phyloP scores from a whole-genome alignment of 30 jellyfish, hydroid and myxozoan species.

The Aurelia aurita complex sp. Pacific region DNA sequence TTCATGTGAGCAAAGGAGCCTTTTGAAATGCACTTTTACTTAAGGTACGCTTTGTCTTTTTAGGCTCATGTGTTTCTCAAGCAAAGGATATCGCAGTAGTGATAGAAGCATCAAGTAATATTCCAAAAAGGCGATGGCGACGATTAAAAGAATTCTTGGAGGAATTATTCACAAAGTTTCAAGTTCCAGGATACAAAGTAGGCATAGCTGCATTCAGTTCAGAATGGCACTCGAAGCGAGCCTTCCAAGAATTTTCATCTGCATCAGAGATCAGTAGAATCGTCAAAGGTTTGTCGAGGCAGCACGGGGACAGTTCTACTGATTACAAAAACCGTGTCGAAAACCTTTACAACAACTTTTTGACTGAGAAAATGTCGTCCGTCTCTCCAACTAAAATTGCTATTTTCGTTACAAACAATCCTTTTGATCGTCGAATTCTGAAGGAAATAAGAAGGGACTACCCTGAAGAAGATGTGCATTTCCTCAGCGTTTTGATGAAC shows the following conservation, averaged over 20 bases:
- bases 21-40: no score
- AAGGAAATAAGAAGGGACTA: slow-evolving; percentile 4
- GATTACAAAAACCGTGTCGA: not conserved
- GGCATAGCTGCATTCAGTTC: slow-evolving; percentile 21
- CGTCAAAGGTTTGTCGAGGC: slow-evolving; percentile 1
- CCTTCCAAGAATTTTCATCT: slow-evolving; percentile 3
- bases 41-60: no score
- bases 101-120: slow-evolving; percentile 27
- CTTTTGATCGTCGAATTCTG: slow-evolving; percentile 23
- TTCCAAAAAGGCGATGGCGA: slow-evolving; percentile 13
- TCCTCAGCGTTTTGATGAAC: slow-evolving; percentile 35
- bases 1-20: no score
- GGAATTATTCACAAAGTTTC: slow-evolving; percentile 9
- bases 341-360: slow-evolving; percentile 4
- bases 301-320: not conserved
- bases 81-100: slow-evolving; percentile 36
- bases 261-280: not conserved
- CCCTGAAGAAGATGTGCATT: slow-evolving; percentile 33
- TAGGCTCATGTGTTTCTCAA: slow-evolving; percentile 11
- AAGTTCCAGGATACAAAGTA: slow-evolving; percentile 16
- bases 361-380: slow-evolving; percentile 33
- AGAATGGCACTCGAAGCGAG: not conserved
- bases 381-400: slow-evolving; percentile 44
- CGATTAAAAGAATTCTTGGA: not conserved
- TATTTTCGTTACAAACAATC: slow-evolving; percentile 25